Percentiles rank a stretch among this genome's conserved stretches.
phyloP scores from a whole-genome alignment of 2,797 vertebrate genomes.

The Mionectes olivaceus region DNA sequence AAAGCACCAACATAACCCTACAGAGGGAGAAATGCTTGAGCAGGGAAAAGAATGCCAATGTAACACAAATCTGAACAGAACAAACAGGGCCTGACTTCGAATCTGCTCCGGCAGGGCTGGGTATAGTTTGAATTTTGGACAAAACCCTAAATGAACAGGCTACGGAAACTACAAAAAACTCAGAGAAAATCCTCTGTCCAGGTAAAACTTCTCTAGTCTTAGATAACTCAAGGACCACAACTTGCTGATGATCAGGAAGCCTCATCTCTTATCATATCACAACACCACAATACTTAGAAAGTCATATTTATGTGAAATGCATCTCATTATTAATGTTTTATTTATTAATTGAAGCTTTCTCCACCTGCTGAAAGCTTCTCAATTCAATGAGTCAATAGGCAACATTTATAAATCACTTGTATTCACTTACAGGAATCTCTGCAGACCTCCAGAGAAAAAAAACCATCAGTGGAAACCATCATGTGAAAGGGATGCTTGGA shows the following conservation, averaged over 20 bases:
- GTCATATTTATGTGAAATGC: neutral
- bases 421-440: neutral
- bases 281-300: neutral
- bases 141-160: neutral
- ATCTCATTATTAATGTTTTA: neutral
- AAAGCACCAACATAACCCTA: neutral
- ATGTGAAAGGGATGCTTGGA: neutral
- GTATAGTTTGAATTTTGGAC: neutral
- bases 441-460: neutral
- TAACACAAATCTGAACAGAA: neutral
- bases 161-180: neutral
- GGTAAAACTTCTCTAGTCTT: neutral
- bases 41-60: neutral
- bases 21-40: neutral
- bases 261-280: neutral
- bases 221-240: neutral
- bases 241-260: neutral
- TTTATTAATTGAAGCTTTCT: neutral
- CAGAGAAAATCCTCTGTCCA: neutral
- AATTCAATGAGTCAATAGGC: neutral
- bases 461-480: neutral
- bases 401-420: neutral
- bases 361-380: neutral
- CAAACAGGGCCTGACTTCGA: neutral
- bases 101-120: neutral